Base-by-base conservation (phyloP, 2,888 invertebrate species). In the Lypha dubia region DNA sequence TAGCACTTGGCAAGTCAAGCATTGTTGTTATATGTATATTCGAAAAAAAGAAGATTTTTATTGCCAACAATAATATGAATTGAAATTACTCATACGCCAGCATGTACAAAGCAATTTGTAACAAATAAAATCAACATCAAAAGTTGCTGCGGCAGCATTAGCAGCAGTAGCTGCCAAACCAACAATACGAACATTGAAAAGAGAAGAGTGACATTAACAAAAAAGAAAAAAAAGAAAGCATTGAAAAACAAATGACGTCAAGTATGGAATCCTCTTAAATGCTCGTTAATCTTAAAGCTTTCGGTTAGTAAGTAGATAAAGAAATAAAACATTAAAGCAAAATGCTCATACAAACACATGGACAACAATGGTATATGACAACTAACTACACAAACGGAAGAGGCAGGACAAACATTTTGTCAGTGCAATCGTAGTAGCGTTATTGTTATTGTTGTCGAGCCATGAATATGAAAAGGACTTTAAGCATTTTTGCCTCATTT, bases 221-320 rank as follows among this genome's bases (percentile, higher is more conserved):
- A 6, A 24, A 7, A 22, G 44, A 17, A n/a, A 20, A 9, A 22
- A n/a, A 28, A 77, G n/a, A n/a, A n/a, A n/a, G n/a, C 28, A 28
- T 5, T 28, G 3, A 32, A 53, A 17, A n/a, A 20, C 9, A 22
- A n/a, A 28, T 68, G 46, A 76, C 17, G 1, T 46, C 49, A 41
- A 74, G 9, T 13, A 67, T n/a, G 63, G n/a, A 81, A 79, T 77
- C 65, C 81, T 73, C 74, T 84, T 79, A 84, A 84, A 81, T 74
- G 77, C 77, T 84, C 77, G 81, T 84, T 81, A 84, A 84, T 84
- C 84, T 84, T 84, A 79, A 81, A 79, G 84, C 84, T 77, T 81
- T 81, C n/a, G 77, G 74, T 77, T 80, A 56, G 77, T 79, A 77
- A 73, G 56, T 71, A 70, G 75, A 70, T 70, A 56, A 67, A 80